Conservation (phyloP, 2,888 invertebrate species). For the Lingula anatina region DNA sequence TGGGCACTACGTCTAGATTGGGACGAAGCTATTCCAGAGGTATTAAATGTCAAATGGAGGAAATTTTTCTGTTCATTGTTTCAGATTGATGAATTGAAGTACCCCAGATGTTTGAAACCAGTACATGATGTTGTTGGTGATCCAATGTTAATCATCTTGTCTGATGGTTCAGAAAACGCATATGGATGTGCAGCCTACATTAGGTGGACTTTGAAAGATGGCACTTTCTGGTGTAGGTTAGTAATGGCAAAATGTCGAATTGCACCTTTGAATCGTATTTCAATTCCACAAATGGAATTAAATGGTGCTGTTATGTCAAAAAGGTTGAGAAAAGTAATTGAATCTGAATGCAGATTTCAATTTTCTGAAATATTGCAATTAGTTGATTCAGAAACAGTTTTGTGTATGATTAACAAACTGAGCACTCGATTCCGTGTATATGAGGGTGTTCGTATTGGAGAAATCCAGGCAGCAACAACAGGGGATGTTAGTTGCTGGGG, state of each 20-base stretch:
- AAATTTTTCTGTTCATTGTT: slow-evolving; percentile 3
- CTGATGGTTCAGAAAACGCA: slow-evolving; percentile 1
- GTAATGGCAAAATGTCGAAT: slow-evolving; percentile 5
- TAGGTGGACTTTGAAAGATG: slow-evolving; percentile 1
- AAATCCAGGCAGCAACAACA: slow-evolving; percentile 3
- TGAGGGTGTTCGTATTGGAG: slow-evolving; percentile 3
- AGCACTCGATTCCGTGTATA: slow-evolving; percentile 3
- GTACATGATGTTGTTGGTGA: neutral
- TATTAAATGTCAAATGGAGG: neutral
- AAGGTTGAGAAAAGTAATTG: neutral
- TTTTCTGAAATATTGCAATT: neutral
- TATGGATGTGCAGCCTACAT: slow-evolving; percentile 6
- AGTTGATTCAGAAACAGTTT: slow-evolving; percentile 4
- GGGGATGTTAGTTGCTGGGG: slow-evolving; percentile 2
- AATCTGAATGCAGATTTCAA: slow-evolving; percentile 1
- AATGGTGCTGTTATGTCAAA: slow-evolving; percentile 3
- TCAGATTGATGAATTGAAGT: slow-evolving; percentile 1
- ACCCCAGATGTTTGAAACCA: slow-evolving; percentile 1
- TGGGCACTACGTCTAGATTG: too few species aligned
- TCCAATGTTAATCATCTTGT: slow-evolving; percentile 2
- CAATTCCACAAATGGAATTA: slow-evolving; percentile 4
- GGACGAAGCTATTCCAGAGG: neutral
- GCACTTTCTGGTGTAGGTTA: neutral
- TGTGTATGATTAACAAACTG: slow-evolving; percentile 2
- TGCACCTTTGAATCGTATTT: slow-evolving; percentile 1